phyloP scores from a whole-genome alignment of 2,888 invertebrate genomes.

The Agrotis puta region DNA sequence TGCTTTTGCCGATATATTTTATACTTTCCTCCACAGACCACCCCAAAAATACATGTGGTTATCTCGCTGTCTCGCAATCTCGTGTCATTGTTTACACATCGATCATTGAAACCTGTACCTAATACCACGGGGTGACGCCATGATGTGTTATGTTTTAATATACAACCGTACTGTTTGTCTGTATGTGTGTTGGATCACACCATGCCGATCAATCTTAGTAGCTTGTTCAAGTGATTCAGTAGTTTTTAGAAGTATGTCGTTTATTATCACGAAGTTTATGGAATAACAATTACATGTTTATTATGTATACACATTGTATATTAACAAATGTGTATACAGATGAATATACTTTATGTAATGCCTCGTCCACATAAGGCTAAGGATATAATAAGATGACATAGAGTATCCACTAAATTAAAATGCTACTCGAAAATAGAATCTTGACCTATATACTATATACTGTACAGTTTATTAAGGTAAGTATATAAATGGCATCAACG shows the following conservation, averaged over 20 bases:
- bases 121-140: not conserved
- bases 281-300: not conserved
- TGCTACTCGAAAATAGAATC: not conserved
- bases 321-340: too few species aligned
- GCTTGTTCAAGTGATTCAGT: not conserved
- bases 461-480: not conserved
- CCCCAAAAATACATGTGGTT: not conserved
- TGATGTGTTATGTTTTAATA: not conserved
- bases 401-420: not conserved
- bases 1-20: too few species aligned
- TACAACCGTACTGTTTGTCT: too few species aligned
- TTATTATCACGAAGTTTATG: not conserved
- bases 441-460: too few species aligned
- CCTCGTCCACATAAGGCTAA: not conserved
- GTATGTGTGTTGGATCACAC: not conserved
- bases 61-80: not conserved
- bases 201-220: conserved; percentile 15
- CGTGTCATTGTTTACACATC: conserved; percentile 21
- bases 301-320: too few species aligned
- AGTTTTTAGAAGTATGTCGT: conserved; percentile 1
- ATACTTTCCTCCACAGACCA: not conserved
- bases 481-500: too few species aligned
- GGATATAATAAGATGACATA: not conserved
- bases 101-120: conserved; percentile 16
- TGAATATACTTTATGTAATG: not conserved